phyloP scores from a whole-genome alignment of 2,888 invertebrate species.

The Pantelozetes paolii region DNA sequence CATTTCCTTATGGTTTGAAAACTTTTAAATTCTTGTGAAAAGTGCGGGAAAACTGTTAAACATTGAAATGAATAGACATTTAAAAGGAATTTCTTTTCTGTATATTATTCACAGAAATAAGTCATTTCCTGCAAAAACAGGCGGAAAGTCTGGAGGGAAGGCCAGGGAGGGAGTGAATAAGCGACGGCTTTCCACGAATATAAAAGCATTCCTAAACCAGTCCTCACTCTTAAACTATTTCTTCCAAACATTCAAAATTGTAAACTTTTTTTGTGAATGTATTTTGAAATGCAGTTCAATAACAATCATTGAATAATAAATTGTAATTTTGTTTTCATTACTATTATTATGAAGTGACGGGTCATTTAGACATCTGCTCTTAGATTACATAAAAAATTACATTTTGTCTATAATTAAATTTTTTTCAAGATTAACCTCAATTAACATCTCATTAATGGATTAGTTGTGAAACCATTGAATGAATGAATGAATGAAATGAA shows the following conservation, averaged over 20 bases:
- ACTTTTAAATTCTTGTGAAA: neutral
- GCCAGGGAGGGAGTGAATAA: neutral
- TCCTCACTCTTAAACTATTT: neutral
- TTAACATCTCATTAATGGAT: neutral
- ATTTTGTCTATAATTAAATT: neutral
- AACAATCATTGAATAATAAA: neutral
- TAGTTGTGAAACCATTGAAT: neutral
- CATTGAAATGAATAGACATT: neutral
- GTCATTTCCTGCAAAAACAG: conserved; percentile 10
- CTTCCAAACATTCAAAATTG: neutral
- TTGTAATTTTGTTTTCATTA: no score
- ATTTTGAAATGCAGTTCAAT: neutral
- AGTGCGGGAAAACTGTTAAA: neutral
- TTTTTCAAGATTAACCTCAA: neutral
- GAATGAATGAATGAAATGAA: neutral
- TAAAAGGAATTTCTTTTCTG: conserved; percentile 21
- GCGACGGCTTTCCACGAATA: neutral
- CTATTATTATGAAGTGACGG: no score
- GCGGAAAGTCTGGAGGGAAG: conserved; percentile 7
- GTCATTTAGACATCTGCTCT: conserved; percentile 14
- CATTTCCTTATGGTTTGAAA: no score
- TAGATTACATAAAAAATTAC: neutral
- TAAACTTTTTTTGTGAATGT: neutral
- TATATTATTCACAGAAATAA: no score
- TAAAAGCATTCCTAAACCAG: conserved; percentile 1